Conservation (phyloP, 2,113 vertebrate genomes). For the Leptobrachium leishanense region DNA sequence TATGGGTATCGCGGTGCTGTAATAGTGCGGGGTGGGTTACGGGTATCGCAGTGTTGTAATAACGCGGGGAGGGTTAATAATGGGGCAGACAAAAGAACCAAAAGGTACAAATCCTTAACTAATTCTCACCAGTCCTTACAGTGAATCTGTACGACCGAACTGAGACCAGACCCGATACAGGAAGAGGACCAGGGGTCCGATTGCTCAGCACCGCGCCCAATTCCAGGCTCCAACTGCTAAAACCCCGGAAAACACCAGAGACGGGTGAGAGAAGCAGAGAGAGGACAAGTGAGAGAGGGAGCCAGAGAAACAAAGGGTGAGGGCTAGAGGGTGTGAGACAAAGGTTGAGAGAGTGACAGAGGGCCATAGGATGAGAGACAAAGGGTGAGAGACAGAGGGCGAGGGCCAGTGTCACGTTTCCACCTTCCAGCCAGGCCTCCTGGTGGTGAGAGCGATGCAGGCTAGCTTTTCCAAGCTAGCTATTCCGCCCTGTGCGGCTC, state of each 20-base stretch:
- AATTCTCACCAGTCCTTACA: slow-evolving; percentile 69
- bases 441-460: too few species aligned
- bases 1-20: not conserved
- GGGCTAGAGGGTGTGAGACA: too few species aligned
- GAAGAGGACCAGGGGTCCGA: slow-evolving; percentile 55
- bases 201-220: slow-evolving; percentile 52
- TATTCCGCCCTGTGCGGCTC: too few species aligned
- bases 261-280: slow-evolving; percentile 40
- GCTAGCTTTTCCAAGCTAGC: too few species aligned
- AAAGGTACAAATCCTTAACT: slow-evolving; percentile 63
- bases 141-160: slow-evolving; percentile 60
- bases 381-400: not conserved
- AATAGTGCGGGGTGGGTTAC: too few species aligned
- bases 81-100: not conserved
- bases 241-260: slow-evolving; percentile 48
- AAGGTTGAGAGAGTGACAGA: too few species aligned
- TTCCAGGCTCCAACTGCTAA: slow-evolving; percentile 42
- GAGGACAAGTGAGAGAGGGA: not conserved
- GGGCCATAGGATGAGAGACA: not conserved
- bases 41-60: too few species aligned
- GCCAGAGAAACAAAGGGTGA: too few species aligned
- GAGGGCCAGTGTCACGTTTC: not conserved
- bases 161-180: slow-evolving; percentile 50
- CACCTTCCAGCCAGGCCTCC: too few species aligned
- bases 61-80: not conserved